Evolutionary conservation across 2,113 vertebrate genomes (phyloP).

Genomic region (Merops nubicus): DNA sequence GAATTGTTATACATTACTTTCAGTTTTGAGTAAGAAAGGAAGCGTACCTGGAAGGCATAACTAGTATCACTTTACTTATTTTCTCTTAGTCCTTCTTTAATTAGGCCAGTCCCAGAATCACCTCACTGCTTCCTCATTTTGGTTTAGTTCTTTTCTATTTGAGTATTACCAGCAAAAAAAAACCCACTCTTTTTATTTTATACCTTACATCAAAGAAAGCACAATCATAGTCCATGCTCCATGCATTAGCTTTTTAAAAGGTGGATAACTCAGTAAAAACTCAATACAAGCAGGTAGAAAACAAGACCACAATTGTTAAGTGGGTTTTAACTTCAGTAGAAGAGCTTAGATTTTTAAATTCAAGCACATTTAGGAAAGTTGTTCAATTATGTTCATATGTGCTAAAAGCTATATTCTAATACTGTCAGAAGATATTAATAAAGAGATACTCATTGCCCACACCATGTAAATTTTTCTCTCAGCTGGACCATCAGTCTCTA

Average conservation of each 20-base stretch:
- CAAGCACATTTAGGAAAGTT: neutral
- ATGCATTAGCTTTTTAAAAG: neutral
- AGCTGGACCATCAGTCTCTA: neutral
- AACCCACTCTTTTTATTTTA: neutral
- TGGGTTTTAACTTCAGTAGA: neutral
- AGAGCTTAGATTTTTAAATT: neutral
- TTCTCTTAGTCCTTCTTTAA: neutral
- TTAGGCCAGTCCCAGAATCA: neutral
- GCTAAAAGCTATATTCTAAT: neutral
- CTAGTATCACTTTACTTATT: neutral
- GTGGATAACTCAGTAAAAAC: neutral
- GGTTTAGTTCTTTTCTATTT: neutral
- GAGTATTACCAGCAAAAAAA: neutral
- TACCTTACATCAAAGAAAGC: neutral
- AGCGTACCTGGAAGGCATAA: neutral
- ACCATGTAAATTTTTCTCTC: neutral
- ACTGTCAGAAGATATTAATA: neutral
- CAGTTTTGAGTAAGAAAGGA: neutral
- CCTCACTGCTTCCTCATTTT: neutral
- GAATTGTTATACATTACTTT: neutral
- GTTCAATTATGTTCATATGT: neutral
- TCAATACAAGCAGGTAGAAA: neutral
- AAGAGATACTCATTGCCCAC: neutral
- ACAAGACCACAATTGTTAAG: neutral
- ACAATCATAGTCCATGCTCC: neutral